Conservation (phyloP, 2,888 invertebrate species). For the Agriotes lineatus region DNA sequence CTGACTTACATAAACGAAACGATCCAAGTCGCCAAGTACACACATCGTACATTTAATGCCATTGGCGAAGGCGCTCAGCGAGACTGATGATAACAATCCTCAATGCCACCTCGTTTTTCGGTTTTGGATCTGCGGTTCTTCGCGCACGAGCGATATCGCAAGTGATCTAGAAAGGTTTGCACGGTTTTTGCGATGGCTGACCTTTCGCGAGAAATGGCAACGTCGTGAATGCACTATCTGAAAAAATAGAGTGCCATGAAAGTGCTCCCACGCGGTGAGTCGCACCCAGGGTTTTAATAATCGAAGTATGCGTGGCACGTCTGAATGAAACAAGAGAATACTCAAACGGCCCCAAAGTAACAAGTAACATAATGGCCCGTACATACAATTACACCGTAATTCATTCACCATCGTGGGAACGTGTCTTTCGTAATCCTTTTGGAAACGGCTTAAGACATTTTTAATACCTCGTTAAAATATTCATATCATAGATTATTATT, state of each 20-base stretch:
- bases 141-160: slow-evolving; percentile 1
- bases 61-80: neutral
- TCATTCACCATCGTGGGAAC: too few species aligned
- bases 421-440: too few species aligned
- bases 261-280: too few species aligned
- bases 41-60: neutral
- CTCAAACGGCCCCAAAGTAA: too few species aligned
- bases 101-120: neutral
- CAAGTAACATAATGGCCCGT: too few species aligned
- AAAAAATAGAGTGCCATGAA: neutral
- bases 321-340: too few species aligned
- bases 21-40: neutral
- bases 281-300: too few species aligned
- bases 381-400: too few species aligned
- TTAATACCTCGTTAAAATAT: too few species aligned
- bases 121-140: neutral
- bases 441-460: too few species aligned
- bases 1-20: neutral
- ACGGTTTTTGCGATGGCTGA: neutral
- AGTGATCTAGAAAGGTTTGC: slow-evolving; percentile 8
- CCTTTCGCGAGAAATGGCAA: neutral
- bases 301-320: too few species aligned
- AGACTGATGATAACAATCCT: neutral
- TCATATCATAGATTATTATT: too few species aligned
- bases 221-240: neutral